A percentile compares a stretch with the other conserved stretches of the same genome.
phyloP scores from a whole-genome alignment of 2,888 invertebrate species.

The Leptothorax acervorum region DNA sequence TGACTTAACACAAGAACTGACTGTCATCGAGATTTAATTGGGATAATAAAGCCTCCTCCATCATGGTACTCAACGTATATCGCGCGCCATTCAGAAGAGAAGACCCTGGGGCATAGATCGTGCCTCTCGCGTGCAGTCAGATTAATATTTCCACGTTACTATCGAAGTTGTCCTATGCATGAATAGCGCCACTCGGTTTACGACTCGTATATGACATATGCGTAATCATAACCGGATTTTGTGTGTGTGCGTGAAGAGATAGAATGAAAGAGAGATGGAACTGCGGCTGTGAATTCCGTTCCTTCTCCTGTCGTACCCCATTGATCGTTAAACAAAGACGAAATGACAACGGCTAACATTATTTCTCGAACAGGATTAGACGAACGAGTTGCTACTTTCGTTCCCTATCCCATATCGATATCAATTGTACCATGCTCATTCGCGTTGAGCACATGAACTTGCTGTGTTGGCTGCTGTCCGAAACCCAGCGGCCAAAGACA shows the following conservation, averaged over 20 bases:
- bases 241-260: neutral
- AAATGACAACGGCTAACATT: neutral
- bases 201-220: neutral
- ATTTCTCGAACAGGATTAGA: neutral
- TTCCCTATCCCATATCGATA: neutral
- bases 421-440: slow-evolving; percentile 3
- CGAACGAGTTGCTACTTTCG: neutral
- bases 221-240: slow-evolving; percentile 1
- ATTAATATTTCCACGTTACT: slow-evolving; percentile 43
- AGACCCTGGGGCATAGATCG: neutral
- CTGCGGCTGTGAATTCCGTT: neutral
- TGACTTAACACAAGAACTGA: slow-evolving; percentile 5
- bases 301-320: neutral
- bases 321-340: slow-evolving; percentile 4
- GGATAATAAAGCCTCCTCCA: slow-evolving; percentile 22
- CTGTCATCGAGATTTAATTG: slow-evolving; percentile 23
- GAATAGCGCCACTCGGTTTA: slow-evolving; percentile 16
- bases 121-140: slow-evolving; percentile 21
- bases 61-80: neutral
- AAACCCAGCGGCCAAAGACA: slow-evolving; percentile 54
- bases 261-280: neutral
- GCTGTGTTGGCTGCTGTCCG: neutral
- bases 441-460: slow-evolving; percentile 3
- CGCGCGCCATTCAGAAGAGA: slow-evolving; percentile 18
- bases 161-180: slow-evolving; percentile 12